Evolutionary conservation across 2,113 vertebrate genomes (phyloP), one percentile per base, ranked within the genome.

Genomic region (Sinosuthora webbiana): DNA sequence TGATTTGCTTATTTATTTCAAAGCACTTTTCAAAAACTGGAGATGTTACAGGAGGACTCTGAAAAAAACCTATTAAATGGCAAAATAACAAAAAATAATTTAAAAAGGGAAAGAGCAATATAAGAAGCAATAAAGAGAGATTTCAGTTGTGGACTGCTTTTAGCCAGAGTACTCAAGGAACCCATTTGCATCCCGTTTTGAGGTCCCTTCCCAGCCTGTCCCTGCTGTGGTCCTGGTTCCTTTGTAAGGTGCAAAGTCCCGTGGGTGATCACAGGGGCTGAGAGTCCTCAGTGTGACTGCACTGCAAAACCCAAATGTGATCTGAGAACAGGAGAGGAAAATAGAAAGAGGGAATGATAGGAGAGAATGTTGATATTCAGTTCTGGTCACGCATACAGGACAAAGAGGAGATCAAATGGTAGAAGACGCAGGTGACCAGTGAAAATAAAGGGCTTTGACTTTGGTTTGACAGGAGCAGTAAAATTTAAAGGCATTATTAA

Each of bases 181-280:
- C 86, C 60, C 10, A 13, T 69, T 79, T 1, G 1, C 19, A 73
- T 60, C 23, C 21, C 18, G 7, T 47, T 83, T 11, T 8, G 23
- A 62, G 30, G 20, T 67, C 37, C 9, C 18, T 83, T 28, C 18
- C 37, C 47, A 15, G 10, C 20, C 65, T 31, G 28, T 14, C 59
- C 64, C 31, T 63, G 60, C 53, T 2, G 0, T 44, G 57, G 28
- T 42, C 47, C 52, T 41, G n/a, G n/a, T 27, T 64, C 39, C 44
- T 30, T 4, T 30, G 41, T 37, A 6, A 27, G 22, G 15, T 8
- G 41, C 11, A 19, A 31, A 52, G 15, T 9, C 2, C 1, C 1
- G 13, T 42, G 68, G 19, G 30, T 41, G 68, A 44, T 39, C 5
- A 1, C 50, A 57, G 28, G 30, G 64, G 2, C 4, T 33, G 27